These are phyloP conservation scores for Brachyptera putata DNA, from an alignment of 2,888 invertebrate genomes.

Conservation along the genomic window DNA sequence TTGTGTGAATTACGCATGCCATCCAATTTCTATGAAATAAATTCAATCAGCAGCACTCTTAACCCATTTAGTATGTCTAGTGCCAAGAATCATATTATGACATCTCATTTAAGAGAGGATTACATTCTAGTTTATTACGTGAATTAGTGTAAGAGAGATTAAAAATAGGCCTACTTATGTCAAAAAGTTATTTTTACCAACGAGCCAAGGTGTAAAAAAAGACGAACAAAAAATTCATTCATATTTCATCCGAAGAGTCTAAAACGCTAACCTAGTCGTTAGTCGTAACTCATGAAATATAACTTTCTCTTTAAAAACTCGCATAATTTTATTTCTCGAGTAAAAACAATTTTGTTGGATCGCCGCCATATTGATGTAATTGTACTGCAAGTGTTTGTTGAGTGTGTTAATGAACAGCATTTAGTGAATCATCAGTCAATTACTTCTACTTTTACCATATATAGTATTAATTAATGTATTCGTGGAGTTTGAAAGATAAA, in stretches of 20 bases:
- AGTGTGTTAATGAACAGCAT: background rate
- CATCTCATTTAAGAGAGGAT: slow-evolving; percentile 1
- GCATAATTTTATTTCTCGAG: slow-evolving; percentile 15
- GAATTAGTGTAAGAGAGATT: slow-evolving; percentile 5
- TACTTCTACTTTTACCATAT: too few relatives aligned
- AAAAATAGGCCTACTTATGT: slow-evolving; percentile 10
- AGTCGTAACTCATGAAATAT: slow-evolving; percentile 1
- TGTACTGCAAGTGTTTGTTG: background rate
- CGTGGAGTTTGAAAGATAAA: too few relatives aligned
- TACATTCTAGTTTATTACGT: slow-evolving; percentile 6
- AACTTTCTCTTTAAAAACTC: background rate
- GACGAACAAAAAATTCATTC: background rate
- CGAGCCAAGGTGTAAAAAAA: background rate
- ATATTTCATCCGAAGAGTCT: background rate
- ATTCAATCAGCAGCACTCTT: too few relatives aligned
- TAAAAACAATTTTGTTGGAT: background rate
- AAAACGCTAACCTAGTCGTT: background rate
- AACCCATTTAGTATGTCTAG: too few relatives aligned
- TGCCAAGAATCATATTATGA: slow-evolving; percentile 10
- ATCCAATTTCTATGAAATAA: too few relatives aligned
- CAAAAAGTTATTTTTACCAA: slow-evolving; percentile 9
- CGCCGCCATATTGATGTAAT: background rate
- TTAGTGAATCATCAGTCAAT: too few relatives aligned
- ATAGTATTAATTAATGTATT: too few relatives aligned
- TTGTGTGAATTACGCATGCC: too few relatives aligned